These are phyloP conservation scores for Corythornis madagascariensis DNA, from an alignment of 2,113 vertebrate species.

Conservation along the genomic window DNA sequence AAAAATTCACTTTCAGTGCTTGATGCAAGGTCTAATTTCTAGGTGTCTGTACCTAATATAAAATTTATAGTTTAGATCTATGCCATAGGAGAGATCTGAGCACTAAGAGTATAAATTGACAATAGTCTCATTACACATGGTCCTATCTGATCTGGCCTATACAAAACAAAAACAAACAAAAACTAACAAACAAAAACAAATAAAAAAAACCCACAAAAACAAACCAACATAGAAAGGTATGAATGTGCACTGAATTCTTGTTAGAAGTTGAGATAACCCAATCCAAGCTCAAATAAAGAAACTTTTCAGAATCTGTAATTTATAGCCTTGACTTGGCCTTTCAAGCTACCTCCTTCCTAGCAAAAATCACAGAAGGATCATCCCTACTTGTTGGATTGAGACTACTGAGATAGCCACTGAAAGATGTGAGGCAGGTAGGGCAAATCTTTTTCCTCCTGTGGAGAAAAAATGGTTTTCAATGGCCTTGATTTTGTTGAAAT, in stretches of 20 bases:
- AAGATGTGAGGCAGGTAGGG: not conserved
- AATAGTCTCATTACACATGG: not conserved
- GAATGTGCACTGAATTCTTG: accelerated
- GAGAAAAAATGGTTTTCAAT: not conserved
- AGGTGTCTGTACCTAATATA: not conserved
- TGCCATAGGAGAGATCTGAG: not conserved
- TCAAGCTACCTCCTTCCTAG: not conserved
- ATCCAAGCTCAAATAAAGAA: not conserved
- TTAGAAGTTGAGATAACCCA: not conserved
- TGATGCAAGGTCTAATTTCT: not conserved
- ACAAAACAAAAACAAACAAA: not conserved
- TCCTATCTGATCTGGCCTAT: not conserved
- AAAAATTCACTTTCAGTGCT: not conserved
- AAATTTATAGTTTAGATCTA: not conserved
- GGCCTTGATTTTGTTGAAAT: slow-evolving; percentile 52
- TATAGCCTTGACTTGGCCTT: not conserved
- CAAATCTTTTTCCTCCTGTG: not conserved
- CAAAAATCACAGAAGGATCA: not conserved
- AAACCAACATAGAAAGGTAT: accelerated
- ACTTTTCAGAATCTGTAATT: not conserved
- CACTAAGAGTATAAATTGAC: not conserved
- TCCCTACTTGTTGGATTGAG: not conserved
- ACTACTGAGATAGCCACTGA: not conserved
- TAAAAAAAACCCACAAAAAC: too few species aligned
- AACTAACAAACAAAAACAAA: too few species aligned